Evolutionary conservation across 2,888 invertebrate genomes (phyloP), one percentile per base, ranked within the genome.

Genomic region (Rhagium mordax): DNA sequence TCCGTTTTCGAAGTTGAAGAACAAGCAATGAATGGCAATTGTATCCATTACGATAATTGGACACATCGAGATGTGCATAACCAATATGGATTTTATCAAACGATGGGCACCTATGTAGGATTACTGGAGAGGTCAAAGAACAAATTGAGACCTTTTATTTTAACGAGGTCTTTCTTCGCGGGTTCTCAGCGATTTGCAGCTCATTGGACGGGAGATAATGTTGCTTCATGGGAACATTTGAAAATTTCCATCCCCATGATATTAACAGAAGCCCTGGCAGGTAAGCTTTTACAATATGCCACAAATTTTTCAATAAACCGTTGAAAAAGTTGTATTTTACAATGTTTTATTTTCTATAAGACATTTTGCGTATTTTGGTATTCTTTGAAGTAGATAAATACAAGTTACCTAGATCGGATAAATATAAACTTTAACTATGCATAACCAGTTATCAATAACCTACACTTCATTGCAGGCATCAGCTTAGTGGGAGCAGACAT

Each of bases 161-260:
- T 98, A 8, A 94, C 96, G 0, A 89, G 98, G 33, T 92, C 97
- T 0, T 93, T 94, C 82, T 99, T 96, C 87, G 93, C 96, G 5
- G 98, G 98, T 0, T 93, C 95, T 0, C 98, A 99, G 88, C 91
- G 96, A 86, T 95, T 90, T 82, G 92, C 94, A 0, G 94, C 97
- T 0, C 93, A 98, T 15, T 99, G 98, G 98, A 99, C 98, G 0
- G 99, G 98, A 0, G 98, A 99, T 87, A 99, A 98, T 86, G 89
- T 90, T 55, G 98, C 95, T 0, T 95, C 96, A 20, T 99, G 98
- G 98, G 91, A 91, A 7, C 97, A 97, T 88, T 90, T 99, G 16
- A 92, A 93, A 66, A 92, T 92, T 2, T 93, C 94, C 0, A 91
- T 95, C 48, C 96, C 97, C 0, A 98, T 98, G 98, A 94, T 97